Conservation (phyloP, 2,888 invertebrate genomes). For the Chirona hameri region DNA sequence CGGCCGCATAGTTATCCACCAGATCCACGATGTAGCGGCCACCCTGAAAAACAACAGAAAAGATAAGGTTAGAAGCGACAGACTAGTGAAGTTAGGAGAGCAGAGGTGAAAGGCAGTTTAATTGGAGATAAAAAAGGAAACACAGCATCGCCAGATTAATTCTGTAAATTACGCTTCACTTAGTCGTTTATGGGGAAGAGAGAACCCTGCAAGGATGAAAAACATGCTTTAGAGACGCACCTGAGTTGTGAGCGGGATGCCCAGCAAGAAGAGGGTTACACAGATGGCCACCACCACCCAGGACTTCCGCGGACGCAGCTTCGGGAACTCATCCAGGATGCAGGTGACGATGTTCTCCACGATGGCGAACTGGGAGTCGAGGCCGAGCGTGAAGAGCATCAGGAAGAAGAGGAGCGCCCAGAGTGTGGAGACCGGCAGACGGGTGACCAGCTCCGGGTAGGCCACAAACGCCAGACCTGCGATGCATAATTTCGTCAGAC, state of each 20-base stretch:
- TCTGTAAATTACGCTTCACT: not conserved
- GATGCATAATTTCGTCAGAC: too few species aligned
- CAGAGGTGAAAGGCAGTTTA: too few species aligned
- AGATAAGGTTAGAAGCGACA: not conserved
- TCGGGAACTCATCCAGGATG: slow-evolving; percentile 52
- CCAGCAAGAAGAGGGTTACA: slow-evolving; percentile 46
- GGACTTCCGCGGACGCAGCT: slow-evolving; percentile 46
- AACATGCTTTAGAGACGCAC: slow-evolving; percentile 30
- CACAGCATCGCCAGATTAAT: not conserved
- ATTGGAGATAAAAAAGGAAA: not conserved
- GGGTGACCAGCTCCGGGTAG: slow-evolving; percentile 73
- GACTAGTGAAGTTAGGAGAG: not conserved
- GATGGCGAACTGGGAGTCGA: slow-evolving; percentile 47
- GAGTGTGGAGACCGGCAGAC: slow-evolving; percentile 70
- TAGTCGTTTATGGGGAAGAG: not conserved
- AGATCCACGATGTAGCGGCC: slow-evolving; percentile 89
- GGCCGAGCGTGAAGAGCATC: slow-evolving; percentile 65
- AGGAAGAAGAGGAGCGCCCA: slow-evolving; percentile 78
- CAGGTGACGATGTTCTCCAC: slow-evolving; percentile 56
- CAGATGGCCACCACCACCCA: slow-evolving; percentile 46
- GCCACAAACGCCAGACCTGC: slow-evolving; percentile 72
- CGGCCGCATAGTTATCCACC: slow-evolving; percentile 90
- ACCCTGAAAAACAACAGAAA: slow-evolving; percentile 35
- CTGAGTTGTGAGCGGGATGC: slow-evolving; percentile 45
- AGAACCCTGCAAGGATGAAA: not conserved